A percentile compares a stretch with the other conserved stretches of the same genome.
Conservation (phyloP, 1,140 invertebrate species). For the Melipona quadrifasciata region DNA sequence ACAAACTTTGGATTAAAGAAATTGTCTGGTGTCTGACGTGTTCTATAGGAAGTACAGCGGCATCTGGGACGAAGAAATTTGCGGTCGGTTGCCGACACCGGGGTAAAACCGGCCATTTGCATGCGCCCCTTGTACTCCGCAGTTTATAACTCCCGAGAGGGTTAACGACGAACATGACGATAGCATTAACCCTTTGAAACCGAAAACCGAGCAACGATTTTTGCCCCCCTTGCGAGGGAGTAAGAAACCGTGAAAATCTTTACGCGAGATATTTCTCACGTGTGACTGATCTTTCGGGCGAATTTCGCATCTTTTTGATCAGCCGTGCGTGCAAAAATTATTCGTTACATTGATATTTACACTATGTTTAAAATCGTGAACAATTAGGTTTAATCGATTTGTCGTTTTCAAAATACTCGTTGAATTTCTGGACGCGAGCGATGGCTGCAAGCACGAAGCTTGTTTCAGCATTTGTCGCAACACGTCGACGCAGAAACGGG, state of each 20-base stretch:
- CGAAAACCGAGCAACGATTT: constrained; percentile 6
- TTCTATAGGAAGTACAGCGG: not conserved
- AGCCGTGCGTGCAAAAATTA: too few species aligned
- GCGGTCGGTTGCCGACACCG: constrained; percentile 16
- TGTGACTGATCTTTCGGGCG: not conserved
- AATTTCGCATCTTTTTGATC: not conserved
- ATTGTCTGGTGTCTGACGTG: not conserved
- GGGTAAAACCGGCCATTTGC: constrained; percentile 51
- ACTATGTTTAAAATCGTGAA: too few species aligned
- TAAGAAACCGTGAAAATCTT: not conserved
- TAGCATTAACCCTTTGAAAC: constrained; percentile 1
- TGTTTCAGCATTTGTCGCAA: not conserved
- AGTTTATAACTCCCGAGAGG: constrained; percentile 34
- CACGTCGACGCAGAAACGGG: not conserved
- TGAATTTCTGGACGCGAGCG: not conserved
- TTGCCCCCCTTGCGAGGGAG: not conserved
- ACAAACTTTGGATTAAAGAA: not conserved
- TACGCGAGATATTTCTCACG: not conserved
- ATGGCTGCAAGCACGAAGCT: too few species aligned
- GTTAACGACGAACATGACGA: constrained; percentile 30
- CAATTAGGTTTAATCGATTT: too few species aligned
- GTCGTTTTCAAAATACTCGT: too few species aligned
- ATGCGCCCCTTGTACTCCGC: constrained; percentile 46
- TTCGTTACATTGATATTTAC: too few species aligned
- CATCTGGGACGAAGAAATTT: constrained; percentile 12